phyloP scores from a whole-genome alignment of 1,140 invertebrate species.

The Tyrophagus putrescentiae region DNA sequence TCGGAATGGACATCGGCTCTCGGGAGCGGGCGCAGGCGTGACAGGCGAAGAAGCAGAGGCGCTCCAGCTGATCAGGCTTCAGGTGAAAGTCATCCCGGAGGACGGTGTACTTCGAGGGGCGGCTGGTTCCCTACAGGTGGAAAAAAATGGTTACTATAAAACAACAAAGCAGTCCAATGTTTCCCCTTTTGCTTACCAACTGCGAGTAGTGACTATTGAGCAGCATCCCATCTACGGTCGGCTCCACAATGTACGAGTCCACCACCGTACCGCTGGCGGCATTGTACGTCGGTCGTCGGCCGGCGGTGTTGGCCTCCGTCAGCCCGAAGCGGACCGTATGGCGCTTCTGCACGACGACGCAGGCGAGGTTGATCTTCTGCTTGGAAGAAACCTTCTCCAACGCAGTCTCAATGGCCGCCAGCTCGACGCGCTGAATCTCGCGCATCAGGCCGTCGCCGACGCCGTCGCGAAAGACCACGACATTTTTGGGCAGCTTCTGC shows the following conservation, averaged over 20 bases:
- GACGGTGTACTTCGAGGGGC: background rate
- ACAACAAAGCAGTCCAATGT: background rate
- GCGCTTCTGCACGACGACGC: slow-evolving; percentile 22
- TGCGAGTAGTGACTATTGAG: background rate
- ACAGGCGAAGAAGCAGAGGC: background rate
- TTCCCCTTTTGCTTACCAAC: background rate
- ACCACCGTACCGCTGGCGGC: background rate
- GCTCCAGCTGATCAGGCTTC: background rate
- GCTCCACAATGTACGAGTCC: background rate
- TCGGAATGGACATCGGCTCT: background rate
- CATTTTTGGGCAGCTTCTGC: slow-evolving; percentile 40
- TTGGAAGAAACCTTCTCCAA: slow-evolving; percentile 35
- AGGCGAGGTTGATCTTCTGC: slow-evolving; percentile 67
- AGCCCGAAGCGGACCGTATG: slow-evolving; percentile 9
- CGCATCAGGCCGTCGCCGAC: slow-evolving; percentile 50
- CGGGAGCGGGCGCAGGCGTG: background rate
- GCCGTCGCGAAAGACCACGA: slow-evolving; percentile 69
- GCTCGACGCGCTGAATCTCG: slow-evolving; percentile 21
- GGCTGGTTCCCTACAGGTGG: background rate
- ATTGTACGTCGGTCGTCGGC: background rate
- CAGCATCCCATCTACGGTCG: background rate
- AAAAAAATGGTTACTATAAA: background rate
- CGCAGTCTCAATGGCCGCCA: slow-evolving; percentile 21
- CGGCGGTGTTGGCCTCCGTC: background rate
- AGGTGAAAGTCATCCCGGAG: background rate